These are phyloP conservation scores for Helostoma temminkii DNA, from an alignment of 2,797 vertebrate species.

Conservation along the genomic window DNA sequence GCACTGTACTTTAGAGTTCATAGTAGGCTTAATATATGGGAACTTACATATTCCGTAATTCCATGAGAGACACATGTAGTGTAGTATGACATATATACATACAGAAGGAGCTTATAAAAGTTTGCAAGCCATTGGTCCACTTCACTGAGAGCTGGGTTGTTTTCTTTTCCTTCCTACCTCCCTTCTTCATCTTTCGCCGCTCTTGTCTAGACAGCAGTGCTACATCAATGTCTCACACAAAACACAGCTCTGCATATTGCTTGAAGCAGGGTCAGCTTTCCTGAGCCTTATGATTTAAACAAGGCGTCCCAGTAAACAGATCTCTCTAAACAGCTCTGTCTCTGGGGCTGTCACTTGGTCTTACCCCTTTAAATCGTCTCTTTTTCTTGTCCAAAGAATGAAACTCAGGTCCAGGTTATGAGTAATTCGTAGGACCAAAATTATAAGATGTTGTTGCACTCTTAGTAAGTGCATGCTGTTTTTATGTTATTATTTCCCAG, in stretches of 20 bases:
- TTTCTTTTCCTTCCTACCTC: constrained; percentile 17
- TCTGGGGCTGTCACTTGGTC: constrained; percentile 28
- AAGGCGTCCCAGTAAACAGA: constrained; percentile 51
- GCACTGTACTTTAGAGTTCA: background rate
- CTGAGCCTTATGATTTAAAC: constrained; percentile 50
- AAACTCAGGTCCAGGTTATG: background rate
- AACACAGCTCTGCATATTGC: constrained; percentile 46
- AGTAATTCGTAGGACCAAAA: background rate
- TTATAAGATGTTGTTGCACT: background rate
- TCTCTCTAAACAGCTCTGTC: constrained; percentile 41
- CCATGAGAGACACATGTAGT: background rate
- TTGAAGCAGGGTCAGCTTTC: constrained; percentile 45
- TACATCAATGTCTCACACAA: constrained; percentile 63
- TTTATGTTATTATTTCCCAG: constrained; percentile 8
- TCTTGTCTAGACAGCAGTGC: constrained; percentile 47
- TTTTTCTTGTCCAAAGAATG: constrained; percentile 10
- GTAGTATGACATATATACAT: background rate
- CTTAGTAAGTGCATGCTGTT: background rate
- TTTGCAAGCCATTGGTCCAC: constrained; percentile 9
- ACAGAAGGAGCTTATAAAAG: background rate
- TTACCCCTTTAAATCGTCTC: constrained; percentile 21
- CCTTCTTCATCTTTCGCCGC: constrained; percentile 44
- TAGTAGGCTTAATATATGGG: background rate
- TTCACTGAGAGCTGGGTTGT: constrained; percentile 20
- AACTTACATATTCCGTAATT: background rate